These are phyloP conservation scores for Bergia sp. DNA, from an alignment of 92 coral and sea anemone species.

Conservation along the genomic window DNA sequence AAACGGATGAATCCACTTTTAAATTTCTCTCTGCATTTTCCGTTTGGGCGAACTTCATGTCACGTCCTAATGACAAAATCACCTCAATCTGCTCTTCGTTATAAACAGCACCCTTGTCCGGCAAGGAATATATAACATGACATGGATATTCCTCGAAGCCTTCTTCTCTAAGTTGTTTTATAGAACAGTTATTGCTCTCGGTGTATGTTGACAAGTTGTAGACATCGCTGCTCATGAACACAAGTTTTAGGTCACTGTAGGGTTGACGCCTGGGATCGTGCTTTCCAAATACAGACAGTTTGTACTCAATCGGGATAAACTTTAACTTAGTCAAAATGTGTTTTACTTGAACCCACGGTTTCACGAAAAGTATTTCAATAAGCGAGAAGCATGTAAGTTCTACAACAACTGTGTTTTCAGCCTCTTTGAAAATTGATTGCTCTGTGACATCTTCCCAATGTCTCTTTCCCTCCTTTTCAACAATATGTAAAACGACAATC, in stretches of 20 bases:
- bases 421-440: background rate
- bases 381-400: background rate
- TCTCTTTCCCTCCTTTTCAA: background rate
- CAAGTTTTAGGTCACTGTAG: background rate
- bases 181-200: background rate
- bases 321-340: background rate
- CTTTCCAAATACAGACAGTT: constrained; percentile 1
- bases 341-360: background rate
- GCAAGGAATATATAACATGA: background rate
- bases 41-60: background rate
- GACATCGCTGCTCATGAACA: background rate
- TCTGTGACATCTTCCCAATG: background rate
- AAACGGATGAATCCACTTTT: background rate
- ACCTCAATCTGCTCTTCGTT: background rate
- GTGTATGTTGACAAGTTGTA: background rate
- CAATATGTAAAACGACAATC: background rate
- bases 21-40: background rate
- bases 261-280: background rate
- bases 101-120: background rate
- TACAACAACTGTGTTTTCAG: background rate
- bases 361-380: constrained; percentile 2
- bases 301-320: background rate
- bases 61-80: background rate
- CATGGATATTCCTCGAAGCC: background rate
- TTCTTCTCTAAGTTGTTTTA: background rate